A percentile compares a stretch with the other conserved stretches of the same genome.
These are phyloP conservation scores for Papilio demoleus DNA, from an alignment of 2,888 invertebrate genomes.

Conservation along the genomic window DNA sequence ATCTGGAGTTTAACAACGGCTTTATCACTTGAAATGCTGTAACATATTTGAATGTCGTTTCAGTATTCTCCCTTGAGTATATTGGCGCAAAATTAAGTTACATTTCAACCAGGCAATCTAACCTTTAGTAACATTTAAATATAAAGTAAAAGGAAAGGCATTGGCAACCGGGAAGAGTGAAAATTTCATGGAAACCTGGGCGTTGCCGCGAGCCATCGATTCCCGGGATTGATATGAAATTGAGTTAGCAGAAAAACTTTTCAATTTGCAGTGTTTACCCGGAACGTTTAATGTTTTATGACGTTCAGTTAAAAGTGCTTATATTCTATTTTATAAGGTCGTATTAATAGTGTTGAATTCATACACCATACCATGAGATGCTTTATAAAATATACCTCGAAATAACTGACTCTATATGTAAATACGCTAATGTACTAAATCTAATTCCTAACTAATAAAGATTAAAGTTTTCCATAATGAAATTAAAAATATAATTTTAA, in stretches of 20 bases:
- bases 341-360: not conserved
- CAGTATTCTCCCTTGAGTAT: not conserved
- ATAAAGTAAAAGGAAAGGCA: slow-evolving; percentile 46
- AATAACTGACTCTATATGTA: too few relatives aligned
- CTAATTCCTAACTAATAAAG: too few relatives aligned
- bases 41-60: too few relatives aligned
- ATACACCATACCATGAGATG: too few relatives aligned
- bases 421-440: too few relatives aligned
- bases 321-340: not conserved
- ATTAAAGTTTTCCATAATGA: too few relatives aligned
- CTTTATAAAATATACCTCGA: too few relatives aligned
- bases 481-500: not conserved
- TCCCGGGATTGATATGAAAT: slow-evolving; percentile 41
- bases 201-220: slow-evolving; percentile 41
- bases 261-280: slow-evolving; percentile 38
- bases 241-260: slow-evolving; percentile 41
- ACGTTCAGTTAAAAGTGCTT: not conserved
- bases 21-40: too few relatives aligned
- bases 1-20: too few relatives aligned
- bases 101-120: not conserved
- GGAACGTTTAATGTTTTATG: slow-evolving; percentile 31
- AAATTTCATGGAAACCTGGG: slow-evolving; percentile 39
- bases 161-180: slow-evolving; percentile 32
- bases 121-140: slow-evolving; percentile 8
- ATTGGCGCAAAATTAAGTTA: not conserved